phyloP scores from a whole-genome alignment of 2,113 vertebrate species.

The Castor canadensis region DNA sequence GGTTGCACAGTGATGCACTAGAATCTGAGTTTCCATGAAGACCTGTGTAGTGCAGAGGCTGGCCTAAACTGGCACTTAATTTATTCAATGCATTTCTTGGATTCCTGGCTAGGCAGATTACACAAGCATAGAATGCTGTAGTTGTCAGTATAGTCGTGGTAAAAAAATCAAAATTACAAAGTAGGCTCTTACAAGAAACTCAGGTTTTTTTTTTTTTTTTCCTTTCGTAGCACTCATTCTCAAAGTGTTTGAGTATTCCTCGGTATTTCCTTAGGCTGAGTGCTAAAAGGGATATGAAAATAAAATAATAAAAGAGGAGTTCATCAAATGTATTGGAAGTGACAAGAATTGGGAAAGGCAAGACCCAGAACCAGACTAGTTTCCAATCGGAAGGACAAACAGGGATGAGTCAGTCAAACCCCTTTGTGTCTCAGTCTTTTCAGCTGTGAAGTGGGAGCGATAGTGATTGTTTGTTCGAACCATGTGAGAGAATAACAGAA shows the following conservation, averaged over 20 bases:
- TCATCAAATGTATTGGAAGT: not conserved
- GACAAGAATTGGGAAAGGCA: not conserved
- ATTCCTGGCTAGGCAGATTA: not conserved
- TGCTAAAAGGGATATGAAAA: not conserved
- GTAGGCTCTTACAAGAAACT: not conserved
- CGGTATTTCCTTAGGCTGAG: not conserved
- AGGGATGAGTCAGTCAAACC: not conserved
- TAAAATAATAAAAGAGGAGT: not conserved
- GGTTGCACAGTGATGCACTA: fast-evolving
- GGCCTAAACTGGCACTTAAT: not conserved
- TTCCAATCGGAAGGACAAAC: not conserved
- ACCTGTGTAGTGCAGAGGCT: not conserved
- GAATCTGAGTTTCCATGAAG: not conserved
- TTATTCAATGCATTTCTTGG: not conserved
- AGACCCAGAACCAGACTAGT: not conserved
- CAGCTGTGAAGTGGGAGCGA: not conserved
- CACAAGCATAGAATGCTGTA: not conserved
- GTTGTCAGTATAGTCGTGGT: no score
- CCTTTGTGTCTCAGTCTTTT: not conserved
- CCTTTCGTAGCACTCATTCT: not conserved
- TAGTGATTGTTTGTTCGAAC: not conserved
- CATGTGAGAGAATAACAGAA: not conserved
- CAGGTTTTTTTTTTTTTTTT: no score
- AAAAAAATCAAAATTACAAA: not conserved
- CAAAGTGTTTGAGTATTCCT: not conserved